Evolutionary conservation across 2,888 invertebrate genomes (phyloP).

Genomic region (Apodemia duryi): DNA sequence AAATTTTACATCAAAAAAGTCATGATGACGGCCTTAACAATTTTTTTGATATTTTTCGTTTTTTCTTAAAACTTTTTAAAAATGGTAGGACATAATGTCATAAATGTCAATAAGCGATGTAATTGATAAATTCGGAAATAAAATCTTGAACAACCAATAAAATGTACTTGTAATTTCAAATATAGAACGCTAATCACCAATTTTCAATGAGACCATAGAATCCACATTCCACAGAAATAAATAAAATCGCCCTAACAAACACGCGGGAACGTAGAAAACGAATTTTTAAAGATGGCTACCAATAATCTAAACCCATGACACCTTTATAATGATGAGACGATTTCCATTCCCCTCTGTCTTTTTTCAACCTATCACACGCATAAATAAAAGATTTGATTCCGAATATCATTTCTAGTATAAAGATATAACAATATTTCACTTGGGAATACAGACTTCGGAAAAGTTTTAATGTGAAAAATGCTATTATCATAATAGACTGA

Average conservation of each 20-base stretch:
- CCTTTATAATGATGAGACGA: slow-evolving; percentile 12
- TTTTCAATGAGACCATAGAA: neutral
- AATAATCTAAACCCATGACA: slow-evolving; percentile 17
- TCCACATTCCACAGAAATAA: too few species aligned
- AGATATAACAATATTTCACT: slow-evolving; percentile 33
- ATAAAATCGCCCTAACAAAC: neutral
- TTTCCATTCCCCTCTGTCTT: slow-evolving; percentile 21
- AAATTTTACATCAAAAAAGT: too few species aligned
- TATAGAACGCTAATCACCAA: too few species aligned
- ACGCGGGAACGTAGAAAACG: slow-evolving; percentile 4
- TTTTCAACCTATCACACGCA: slow-evolving; percentile 20
- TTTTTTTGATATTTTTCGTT: too few species aligned
- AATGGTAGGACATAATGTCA: too few species aligned
- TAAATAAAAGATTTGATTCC: slow-evolving; percentile 28
- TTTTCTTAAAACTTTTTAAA: too few species aligned
- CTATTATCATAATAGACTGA: slow-evolving; percentile 60
- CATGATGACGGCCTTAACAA: too few species aligned
- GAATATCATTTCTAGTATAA: slow-evolving; percentile 30
- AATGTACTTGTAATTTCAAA: too few species aligned
- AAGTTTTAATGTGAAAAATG: slow-evolving; percentile 78
- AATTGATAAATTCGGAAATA: too few species aligned
- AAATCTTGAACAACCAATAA: too few species aligned
- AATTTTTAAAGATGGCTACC: slow-evolving; percentile 17
- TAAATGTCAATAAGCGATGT: too few species aligned
- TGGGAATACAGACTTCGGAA: slow-evolving; percentile 40